phyloP scores from a whole-genome alignment of 2,888 invertebrate genomes.

The Lymantria dispar region DNA sequence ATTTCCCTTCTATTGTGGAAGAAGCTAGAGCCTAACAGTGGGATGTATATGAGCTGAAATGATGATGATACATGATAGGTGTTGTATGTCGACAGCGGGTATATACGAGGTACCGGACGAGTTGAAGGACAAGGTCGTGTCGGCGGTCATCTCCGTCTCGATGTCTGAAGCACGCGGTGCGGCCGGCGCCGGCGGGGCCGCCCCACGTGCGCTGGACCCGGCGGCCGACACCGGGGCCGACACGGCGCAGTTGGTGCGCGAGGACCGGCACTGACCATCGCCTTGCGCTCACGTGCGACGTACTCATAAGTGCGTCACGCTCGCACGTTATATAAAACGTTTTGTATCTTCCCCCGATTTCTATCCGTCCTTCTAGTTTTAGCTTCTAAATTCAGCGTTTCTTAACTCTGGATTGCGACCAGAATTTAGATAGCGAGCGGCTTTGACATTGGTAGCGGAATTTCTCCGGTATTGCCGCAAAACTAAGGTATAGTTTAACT shows the following conservation, averaged over 20 bases:
- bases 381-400: conserved; percentile 35
- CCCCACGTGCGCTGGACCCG: conserved; percentile 92
- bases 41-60: too few species aligned
- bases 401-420: too few species aligned
- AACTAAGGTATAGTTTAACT: too few species aligned
- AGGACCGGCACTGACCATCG: conserved; percentile 85
- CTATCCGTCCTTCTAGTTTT: conserved; percentile 55
- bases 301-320: neutral
- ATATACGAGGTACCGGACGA: conserved; percentile 93
- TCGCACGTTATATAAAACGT: conserved; percentile 13
- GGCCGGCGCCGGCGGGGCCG: conserved; percentile 57
- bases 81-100: conserved; percentile 63
- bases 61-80: too few species aligned
- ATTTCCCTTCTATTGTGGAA: too few species aligned
- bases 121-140: conserved; percentile 85
- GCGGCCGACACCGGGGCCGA: conserved; percentile 94
- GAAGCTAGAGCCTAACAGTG: too few species aligned
- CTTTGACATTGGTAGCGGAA: too few species aligned
- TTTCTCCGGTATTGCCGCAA: too few species aligned
- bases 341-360: conserved; percentile 34
- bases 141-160: conserved; percentile 90
- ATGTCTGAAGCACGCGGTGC: conserved; percentile 89
- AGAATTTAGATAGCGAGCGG: too few species aligned
- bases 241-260: conserved; percentile 94
- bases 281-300: conserved; percentile 23